A percentile compares a stretch with the other conserved stretches of the same genome.
phyloP scores from a whole-genome alignment of 2,113 vertebrate genomes.

The Paracanthobrama guichenoti region DNA sequence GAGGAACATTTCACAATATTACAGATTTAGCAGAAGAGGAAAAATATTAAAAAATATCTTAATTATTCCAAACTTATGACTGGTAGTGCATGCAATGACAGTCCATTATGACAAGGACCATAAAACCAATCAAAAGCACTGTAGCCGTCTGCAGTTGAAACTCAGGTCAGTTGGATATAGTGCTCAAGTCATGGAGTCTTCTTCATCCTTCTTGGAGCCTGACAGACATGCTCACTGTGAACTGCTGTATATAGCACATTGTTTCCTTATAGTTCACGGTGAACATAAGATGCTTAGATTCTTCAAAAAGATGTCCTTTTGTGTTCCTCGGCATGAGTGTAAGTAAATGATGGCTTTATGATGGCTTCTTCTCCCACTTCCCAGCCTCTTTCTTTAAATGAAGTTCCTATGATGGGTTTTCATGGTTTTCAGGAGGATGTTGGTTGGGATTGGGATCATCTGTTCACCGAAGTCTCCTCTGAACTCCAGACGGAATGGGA shows the following conservation, averaged over 20 bases:
- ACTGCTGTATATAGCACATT: neutral
- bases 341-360: neutral
- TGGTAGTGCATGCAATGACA: neutral
- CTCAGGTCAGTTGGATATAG: too few relatives aligned
- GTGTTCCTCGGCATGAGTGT: neutral
- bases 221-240: neutral
- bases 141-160: neutral
- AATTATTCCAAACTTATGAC: too few relatives aligned
- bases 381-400: neutral
- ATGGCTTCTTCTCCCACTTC: neutral
- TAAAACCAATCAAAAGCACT: neutral
- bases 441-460: constrained; percentile 92
- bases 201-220: too few relatives aligned
- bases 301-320: neutral
- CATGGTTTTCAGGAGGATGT: constrained; percentile 82
- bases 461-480: constrained; percentile 96
- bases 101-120: neutral
- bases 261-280: too few relatives aligned
- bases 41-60: too few relatives aligned
- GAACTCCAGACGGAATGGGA: constrained; percentile 93
- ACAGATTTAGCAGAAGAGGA: too few relatives aligned
- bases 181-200: too few relatives aligned
- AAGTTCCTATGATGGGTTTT: constrained; percentile 44
- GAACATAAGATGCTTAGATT: neutral
- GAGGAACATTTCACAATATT: too few relatives aligned